Conservation (phyloP, 2,113 vertebrate genomes). For the Paramisgurnus dabryanus region DNA sequence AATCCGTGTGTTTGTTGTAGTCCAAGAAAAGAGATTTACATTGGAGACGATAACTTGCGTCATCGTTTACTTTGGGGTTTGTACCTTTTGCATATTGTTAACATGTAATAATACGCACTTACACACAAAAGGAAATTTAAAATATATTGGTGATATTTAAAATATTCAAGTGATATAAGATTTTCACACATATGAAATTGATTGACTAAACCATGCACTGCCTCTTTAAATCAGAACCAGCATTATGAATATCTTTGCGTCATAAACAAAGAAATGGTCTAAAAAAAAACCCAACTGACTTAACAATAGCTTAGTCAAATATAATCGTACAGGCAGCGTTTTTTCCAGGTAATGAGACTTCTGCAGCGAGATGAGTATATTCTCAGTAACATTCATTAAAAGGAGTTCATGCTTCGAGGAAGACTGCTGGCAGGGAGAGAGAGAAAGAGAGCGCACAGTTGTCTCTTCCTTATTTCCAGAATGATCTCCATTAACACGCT, state of each 20-base stretch:
- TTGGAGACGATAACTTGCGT: no score
- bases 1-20: no score
- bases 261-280: not conserved
- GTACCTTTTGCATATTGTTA: no score
- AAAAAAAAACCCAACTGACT: not conserved
- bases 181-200: not conserved
- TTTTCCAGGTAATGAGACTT: conserved; percentile 25
- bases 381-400: conserved; percentile 29
- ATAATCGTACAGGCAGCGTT: not conserved
- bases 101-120: no score
- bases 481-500: conserved; percentile 28
- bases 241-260: not conserved
- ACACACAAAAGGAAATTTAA: no score
- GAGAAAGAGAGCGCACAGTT: not conserved
- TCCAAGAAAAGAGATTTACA: no score
- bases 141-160: no score
- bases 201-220: not conserved
- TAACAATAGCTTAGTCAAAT: not conserved
- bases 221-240: not conserved
- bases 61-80: no score
- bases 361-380: conserved; percentile 4
- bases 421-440: not conserved
- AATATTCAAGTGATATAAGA: no score
- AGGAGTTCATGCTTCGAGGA: conserved; percentile 6
- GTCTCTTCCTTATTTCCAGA: conserved; percentile 21